Evolutionary conservation across 2,888 invertebrate genomes (phyloP).

Genomic region (Oxyscelio sp.): DNA sequence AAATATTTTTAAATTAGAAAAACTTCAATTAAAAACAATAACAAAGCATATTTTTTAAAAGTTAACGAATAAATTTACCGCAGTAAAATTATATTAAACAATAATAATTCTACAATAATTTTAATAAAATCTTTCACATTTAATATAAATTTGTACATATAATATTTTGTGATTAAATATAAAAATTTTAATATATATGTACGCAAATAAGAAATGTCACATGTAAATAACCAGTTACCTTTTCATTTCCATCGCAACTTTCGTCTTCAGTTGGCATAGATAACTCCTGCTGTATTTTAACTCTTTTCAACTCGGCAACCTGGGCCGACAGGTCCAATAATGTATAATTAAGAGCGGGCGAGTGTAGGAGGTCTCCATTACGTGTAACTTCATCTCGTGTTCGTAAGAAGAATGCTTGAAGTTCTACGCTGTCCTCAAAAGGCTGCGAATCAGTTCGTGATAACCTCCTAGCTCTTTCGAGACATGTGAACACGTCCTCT

Average conservation of each 20-base stretch:
- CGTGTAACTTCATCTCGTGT: constrained; percentile 93
- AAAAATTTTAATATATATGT: too few species aligned
- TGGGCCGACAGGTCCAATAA: constrained; percentile 93
- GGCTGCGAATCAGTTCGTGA: constrained; percentile 97
- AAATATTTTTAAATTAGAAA: too few species aligned
- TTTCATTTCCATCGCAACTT: constrained; percentile 88
- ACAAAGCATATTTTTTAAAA: too few species aligned
- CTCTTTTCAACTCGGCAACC: constrained; percentile 93
- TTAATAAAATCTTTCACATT: too few species aligned
- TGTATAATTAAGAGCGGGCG: constrained; percentile 95
- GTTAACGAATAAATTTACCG: too few species aligned
- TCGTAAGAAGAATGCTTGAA: constrained; percentile 96
- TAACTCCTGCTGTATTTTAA: constrained; percentile 92
- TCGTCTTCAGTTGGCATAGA: constrained; percentile 92
- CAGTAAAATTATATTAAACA: too few species aligned
- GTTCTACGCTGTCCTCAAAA: constrained; percentile 98
- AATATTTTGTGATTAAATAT: too few species aligned
- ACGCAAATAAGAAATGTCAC: too few species aligned
- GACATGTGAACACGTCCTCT: constrained; percentile 97
- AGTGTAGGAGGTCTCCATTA: constrained; percentile 93
- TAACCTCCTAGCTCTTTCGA: constrained; percentile 96
- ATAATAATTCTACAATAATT: too few species aligned
- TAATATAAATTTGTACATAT: too few species aligned
- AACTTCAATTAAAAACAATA: too few species aligned
- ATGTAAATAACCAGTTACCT: constrained; percentile 81